A percentile compares a stretch with the other conserved stretches of the same genome.
These are phyloP conservation scores for Botrylloides violaceus DNA, from an alignment of 23 tunicate species.

Conservation along the genomic window DNA sequence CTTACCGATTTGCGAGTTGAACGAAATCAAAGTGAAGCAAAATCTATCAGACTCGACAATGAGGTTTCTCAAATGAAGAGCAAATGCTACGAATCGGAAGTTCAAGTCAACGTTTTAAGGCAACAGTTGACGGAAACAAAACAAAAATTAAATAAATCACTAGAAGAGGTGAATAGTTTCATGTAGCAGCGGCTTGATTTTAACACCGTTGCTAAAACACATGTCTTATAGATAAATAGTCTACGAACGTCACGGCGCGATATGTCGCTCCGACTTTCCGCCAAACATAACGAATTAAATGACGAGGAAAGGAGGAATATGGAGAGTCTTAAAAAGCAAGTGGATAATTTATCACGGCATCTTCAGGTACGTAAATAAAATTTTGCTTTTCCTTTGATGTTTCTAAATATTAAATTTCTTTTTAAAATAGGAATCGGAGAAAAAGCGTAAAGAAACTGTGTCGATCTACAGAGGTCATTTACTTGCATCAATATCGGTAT, in stretches of 20 bases:
- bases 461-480: slow-evolving; percentile 70
- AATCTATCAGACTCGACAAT: slow-evolving; percentile 5
- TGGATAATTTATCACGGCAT: slow-evolving; percentile 51
- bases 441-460: slow-evolving; percentile 50
- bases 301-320: slow-evolving; percentile 45
- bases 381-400: background rate
- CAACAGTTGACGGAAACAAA: slow-evolving; percentile 79
- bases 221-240: background rate
- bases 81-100: slow-evolving; percentile 54
- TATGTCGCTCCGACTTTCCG: slow-evolving; percentile 10
- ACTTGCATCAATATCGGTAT: slow-evolving; percentile 62
- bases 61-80: slow-evolving; percentile 23
- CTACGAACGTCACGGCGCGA: slow-evolving; percentile 22
- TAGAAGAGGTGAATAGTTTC: slow-evolving; percentile 47
- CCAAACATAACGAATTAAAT: slow-evolving; percentile 11
- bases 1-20: slow-evolving; percentile 6
- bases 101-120: slow-evolving; percentile 63
- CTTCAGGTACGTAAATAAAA: slow-evolving; percentile 36
- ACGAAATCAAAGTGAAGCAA: slow-evolving; percentile 23
- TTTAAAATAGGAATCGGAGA: slow-evolving; percentile 44
- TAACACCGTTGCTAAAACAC: background rate
- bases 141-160: slow-evolving; percentile 30
- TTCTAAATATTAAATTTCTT: background rate
- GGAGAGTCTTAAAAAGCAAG: slow-evolving; percentile 44
- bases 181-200: too few relatives aligned